A percentile compares a stretch with the other conserved stretches of the same genome.
phyloP scores from a whole-genome alignment of 1,140 invertebrate genomes.

The Euglossa dilemma region DNA sequence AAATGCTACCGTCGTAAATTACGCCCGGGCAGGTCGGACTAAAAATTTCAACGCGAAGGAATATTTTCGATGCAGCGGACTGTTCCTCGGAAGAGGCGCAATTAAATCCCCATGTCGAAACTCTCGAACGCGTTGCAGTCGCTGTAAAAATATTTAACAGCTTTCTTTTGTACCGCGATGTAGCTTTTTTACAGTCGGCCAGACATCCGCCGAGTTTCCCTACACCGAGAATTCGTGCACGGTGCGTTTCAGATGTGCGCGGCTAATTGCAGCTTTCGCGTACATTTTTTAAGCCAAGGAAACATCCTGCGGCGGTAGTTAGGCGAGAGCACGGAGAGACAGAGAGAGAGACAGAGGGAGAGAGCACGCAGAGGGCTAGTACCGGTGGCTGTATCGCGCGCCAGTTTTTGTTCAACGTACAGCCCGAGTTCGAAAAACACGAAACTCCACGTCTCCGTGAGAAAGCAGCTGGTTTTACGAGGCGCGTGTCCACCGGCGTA shows the following conservation, averaged over 20 bases:
- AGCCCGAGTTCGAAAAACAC: slow-evolving; percentile 26
- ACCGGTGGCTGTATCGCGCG: not conserved
- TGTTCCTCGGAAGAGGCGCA: not conserved
- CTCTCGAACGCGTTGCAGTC: not conserved
- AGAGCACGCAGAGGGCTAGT: not conserved
- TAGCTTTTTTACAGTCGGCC: not conserved
- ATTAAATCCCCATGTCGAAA: not conserved
- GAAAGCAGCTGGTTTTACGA: slow-evolving; percentile 38
- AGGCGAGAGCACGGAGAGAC: slow-evolving; percentile 1
- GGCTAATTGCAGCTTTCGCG: slow-evolving; percentile 52
- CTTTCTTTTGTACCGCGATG: not conserved
- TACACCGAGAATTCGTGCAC: not conserved
- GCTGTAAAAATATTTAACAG: slow-evolving; percentile 19
- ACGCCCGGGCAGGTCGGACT: not conserved
- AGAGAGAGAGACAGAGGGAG: too few relatives aligned
- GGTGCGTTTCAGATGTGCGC: not conserved
- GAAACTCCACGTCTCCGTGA: slow-evolving; percentile 16
- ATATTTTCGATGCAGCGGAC: not conserved
- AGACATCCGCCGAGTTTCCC: not conserved
- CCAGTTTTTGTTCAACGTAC: not conserved
- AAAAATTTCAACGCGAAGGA: not conserved
- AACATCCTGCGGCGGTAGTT: slow-evolving; percentile 25
- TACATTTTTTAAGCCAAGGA: slow-evolving; percentile 49
- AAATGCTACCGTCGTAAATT: not conserved
- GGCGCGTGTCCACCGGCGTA: slow-evolving; percentile 20